A percentile compares a stretch with the other conserved stretches of the same genome.
These are phyloP conservation scores for Nomada fucata DNA, from an alignment of 2,888 invertebrate genomes.

Conservation along the genomic window DNA sequence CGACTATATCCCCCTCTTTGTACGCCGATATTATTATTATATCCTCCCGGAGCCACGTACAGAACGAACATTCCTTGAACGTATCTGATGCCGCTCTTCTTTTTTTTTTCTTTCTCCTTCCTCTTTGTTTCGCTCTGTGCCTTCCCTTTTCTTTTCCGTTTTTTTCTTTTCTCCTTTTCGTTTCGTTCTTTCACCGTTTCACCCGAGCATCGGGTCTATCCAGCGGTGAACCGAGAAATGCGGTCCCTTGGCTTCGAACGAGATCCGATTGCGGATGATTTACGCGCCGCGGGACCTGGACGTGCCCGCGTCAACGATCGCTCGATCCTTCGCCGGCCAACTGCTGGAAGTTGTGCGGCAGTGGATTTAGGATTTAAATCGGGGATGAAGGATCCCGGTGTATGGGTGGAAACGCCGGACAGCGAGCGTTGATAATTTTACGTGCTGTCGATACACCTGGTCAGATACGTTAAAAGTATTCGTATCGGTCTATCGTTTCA, in stretches of 20 bases:
- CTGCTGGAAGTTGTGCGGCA: not conserved
- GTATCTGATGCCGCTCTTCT: slow-evolving; percentile 66
- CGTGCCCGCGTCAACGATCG: slow-evolving; percentile 22
- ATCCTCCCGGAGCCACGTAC: slow-evolving; percentile 70
- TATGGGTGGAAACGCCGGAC: too few species aligned
- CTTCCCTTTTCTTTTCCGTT: not conserved
- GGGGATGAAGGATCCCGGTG: too few species aligned
- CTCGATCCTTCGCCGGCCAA: slow-evolving; percentile 1
- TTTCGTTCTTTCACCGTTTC: slow-evolving; percentile 35
- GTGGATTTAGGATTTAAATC: slow-evolving; percentile 2
- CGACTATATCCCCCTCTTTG: slow-evolving; percentile 69
- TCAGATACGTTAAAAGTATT: too few species aligned
- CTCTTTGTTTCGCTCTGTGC: not conserved
- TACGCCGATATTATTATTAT: slow-evolving; percentile 71
- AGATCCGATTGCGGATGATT: slow-evolving; percentile 53
- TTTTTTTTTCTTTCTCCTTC: slow-evolving; percentile 36
- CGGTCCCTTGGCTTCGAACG: slow-evolving; percentile 27
- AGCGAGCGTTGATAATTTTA: too few species aligned
- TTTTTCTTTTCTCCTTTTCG: too few species aligned
- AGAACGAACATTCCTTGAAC: slow-evolving; percentile 65
- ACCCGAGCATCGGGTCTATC: slow-evolving; percentile 43
- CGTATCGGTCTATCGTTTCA: too few species aligned
- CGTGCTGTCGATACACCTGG: too few species aligned
- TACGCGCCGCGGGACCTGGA: slow-evolving; percentile 24
- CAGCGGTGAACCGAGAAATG: slow-evolving; percentile 51